Evolutionary conservation across 2,797 vertebrate genomes (phyloP).

Genomic region (Artibeus jamaicensis): DNA sequence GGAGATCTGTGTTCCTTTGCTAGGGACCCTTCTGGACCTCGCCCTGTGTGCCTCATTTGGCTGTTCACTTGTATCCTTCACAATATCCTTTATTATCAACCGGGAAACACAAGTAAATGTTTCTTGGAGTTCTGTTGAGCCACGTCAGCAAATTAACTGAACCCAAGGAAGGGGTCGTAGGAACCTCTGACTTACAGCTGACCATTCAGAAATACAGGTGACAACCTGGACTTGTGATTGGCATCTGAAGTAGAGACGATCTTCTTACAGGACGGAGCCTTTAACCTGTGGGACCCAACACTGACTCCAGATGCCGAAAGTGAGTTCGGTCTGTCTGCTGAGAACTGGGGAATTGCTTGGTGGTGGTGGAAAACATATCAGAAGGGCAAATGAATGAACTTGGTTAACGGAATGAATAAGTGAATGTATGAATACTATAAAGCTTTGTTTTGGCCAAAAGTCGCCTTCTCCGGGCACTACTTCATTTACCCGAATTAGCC

Average conservation of each 20-base stretch:
- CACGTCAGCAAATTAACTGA: neutral
- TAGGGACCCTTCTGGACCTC: neutral
- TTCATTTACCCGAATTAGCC: slow-evolving; percentile 7
- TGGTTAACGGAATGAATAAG: neutral
- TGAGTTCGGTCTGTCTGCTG: neutral
- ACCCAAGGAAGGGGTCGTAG: neutral
- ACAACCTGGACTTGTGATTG: neutral
- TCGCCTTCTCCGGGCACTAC: slow-evolving; percentile 9
- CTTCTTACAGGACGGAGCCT: neutral
- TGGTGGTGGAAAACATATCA: neutral
- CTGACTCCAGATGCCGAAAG: neutral
- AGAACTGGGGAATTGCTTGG: neutral
- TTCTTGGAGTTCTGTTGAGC: neutral
- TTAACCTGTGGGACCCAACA: neutral
- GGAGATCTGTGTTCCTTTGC: neutral
- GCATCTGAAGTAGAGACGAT: neutral
- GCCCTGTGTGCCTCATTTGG: neutral
- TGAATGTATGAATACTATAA: slow-evolving; percentile 51
- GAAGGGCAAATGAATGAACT: neutral
- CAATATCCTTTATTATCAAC: neutral
- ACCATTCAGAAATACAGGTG: neutral
- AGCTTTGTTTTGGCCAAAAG: slow-evolving; percentile 32
- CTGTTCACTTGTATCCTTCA: neutral
- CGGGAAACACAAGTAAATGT: neutral
- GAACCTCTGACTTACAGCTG: neutral